Evolutionary conservation across 2,888 invertebrate species (phyloP), one percentile per base, ranked within the genome.

Genomic region (Coleophora flavipennella): DNA sequence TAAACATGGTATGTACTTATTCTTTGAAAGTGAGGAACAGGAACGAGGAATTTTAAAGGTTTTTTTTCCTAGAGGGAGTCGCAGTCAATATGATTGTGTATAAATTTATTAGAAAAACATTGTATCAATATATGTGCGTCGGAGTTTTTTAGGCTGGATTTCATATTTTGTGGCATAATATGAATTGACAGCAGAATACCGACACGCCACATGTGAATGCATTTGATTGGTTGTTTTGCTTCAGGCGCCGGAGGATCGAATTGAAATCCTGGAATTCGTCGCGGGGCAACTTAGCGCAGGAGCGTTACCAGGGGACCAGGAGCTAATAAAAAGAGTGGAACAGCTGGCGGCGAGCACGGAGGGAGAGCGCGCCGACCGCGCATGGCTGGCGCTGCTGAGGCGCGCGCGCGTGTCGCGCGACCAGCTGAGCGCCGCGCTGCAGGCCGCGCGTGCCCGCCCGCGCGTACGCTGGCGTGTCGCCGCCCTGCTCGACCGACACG

Each of bases 231-330:
- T n/a, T n/a, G 20, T 20, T 20, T 20, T 42, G 27, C 67, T 66
- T 27, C 51, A 83, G 84, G 73, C 73, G n/a, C 35, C 49, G 0
- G 62, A 64, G 8, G 74, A 75, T 34, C 68, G 73, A 13, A 52
- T 70, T 7, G 81, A 81, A 48, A 59, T 85, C 26, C 49, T 83
- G 20, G 76, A 81, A 38, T 85, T 84, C 50, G 66, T 84, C 26
- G 61, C 67, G 4, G 69, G 71, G 1, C 85, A 84, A 48, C 43
- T 84, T 29, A 62, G 57, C 35, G 55, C 67, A 31, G 75, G 79
- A 3, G 67, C 75, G 20, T 49, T 78, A n/a, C 81, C 81, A 1
- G 47, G 65, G 28, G 81, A 81, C 44, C 63, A 59, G 33, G 72
- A 74, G 39, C 50, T 77, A n/a, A 55, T 72, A 12, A 56, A 53